Conservation (phyloP, 2,797 vertebrate species). For the Sardinella longiceps region DNA sequence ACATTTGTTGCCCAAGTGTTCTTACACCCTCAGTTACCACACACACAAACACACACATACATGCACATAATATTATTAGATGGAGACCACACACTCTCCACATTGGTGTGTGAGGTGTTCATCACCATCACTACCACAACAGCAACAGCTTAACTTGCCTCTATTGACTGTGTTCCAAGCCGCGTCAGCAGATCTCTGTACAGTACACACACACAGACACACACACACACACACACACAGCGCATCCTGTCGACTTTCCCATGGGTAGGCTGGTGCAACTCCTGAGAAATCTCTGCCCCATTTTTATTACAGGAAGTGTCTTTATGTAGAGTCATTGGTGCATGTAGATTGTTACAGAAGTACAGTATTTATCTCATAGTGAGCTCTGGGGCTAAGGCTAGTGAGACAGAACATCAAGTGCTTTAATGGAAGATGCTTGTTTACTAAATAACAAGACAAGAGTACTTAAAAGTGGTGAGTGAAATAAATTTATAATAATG, state of each 20-base stretch:
- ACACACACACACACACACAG: too few relatives aligned
- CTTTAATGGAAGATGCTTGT: background rate
- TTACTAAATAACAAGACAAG: too few relatives aligned
- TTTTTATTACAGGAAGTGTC: too few relatives aligned
- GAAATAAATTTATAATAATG: background rate
- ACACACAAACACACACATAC: too few relatives aligned
- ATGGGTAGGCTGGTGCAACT: background rate
- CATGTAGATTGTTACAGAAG: background rate
- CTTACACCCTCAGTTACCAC: too few relatives aligned
- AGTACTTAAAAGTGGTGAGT: background rate
- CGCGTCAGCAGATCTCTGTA: background rate
- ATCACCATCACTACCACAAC: background rate
- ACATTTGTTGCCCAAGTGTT: background rate
- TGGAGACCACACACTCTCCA: too few relatives aligned
- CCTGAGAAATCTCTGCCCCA: background rate
- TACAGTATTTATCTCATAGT: too few relatives aligned
- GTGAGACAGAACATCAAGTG: background rate
- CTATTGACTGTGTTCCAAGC: background rate
- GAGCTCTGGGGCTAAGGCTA: background rate
- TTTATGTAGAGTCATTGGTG: background rate
- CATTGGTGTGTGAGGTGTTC: background rate
- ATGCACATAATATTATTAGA: too few relatives aligned
- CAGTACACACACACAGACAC: too few relatives aligned
- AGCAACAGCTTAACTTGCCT: background rate
- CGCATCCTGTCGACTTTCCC: background rate